Percentiles rank a stretch among this genome's conserved stretches.
Evolutionary conservation across 1,140 invertebrate genomes (phyloP).

Genomic region (Zeugodacus cucurbitae): DNA sequence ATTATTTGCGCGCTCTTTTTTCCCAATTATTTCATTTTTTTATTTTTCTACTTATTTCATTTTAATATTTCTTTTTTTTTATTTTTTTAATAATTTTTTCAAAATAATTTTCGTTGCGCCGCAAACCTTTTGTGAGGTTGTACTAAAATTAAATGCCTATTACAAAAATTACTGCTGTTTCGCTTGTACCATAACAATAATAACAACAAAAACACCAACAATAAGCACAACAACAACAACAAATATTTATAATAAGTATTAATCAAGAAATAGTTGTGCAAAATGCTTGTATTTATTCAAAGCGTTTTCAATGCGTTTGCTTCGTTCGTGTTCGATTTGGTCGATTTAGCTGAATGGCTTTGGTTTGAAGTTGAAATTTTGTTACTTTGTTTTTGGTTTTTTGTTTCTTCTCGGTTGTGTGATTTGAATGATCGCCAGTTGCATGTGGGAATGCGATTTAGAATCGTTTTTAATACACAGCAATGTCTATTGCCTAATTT

Average conservation of each 20-base stretch:
- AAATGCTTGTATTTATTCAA: conserved; percentile 35
- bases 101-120: not conserved
- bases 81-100: not conserved
- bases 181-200: not conserved
- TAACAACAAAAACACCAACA: not conserved
- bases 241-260: not conserved
- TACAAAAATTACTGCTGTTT: conserved; percentile 30
- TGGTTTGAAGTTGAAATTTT: not conserved
- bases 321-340: not conserved
- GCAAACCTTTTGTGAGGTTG: not conserved
- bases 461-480: not conserved
- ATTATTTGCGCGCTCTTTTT: not conserved
- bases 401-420: too few relatives aligned
- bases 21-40: not conserved
- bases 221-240: not conserved
- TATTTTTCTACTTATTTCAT: not conserved
- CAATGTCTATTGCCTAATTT: not conserved
- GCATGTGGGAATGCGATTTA: conserved; percentile 33
- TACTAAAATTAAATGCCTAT: conserved; percentile 33
- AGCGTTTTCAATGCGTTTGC: not conserved
- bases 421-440: not conserved
- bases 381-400: not conserved
- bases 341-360: conserved; percentile 1
- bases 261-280: conserved; percentile 8
- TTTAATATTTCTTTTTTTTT: not conserved